Conservation (phyloP, 92 coral and sea anemone genomes). For the Bergia puertoricense region DNA sequence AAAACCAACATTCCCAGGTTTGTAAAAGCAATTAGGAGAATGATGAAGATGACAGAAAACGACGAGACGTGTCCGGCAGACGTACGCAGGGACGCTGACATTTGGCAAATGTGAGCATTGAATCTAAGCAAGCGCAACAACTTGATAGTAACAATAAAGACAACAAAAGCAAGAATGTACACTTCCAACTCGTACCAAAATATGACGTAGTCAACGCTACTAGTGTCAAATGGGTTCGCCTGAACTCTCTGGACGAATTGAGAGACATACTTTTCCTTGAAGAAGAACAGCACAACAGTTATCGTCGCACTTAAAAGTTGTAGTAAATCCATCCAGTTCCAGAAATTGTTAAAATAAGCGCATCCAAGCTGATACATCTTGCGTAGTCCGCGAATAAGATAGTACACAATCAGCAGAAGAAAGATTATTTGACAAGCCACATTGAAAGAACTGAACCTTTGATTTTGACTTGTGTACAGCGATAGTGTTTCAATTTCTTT, state of each 20-base stretch:
- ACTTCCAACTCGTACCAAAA: slow-evolving; percentile 79
- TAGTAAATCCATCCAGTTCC: slow-evolving; percentile 94
- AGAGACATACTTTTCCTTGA: slow-evolving; percentile 80
- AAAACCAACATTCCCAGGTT: slow-evolving; percentile 68
- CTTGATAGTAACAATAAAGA: slow-evolving; percentile 83
- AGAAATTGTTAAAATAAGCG: slow-evolving; percentile 75
- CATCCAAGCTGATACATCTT: slow-evolving; percentile 69
- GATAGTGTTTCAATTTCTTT: slow-evolving; percentile 70
- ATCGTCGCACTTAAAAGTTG: slow-evolving; percentile 69
- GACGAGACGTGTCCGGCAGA: slow-evolving; percentile 62
- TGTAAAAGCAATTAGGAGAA: slow-evolving; percentile 70
- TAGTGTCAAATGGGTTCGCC: slow-evolving; percentile 82
- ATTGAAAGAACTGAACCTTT: slow-evolving; percentile 49
- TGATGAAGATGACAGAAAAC: slow-evolving; percentile 67
- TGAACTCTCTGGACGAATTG: slow-evolving; percentile 73
- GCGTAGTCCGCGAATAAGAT: slow-evolving; percentile 64
- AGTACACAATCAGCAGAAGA: slow-evolving; percentile 73
- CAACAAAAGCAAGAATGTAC: slow-evolving; percentile 68
- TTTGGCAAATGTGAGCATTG: slow-evolving; percentile 85
- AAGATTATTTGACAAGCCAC: slow-evolving; percentile 69
- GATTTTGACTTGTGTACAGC: slow-evolving; percentile 63
- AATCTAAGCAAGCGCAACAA: slow-evolving; percentile 81
- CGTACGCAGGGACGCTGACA: slow-evolving; percentile 74
- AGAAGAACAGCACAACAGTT: slow-evolving; percentile 78
- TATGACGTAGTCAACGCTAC: slow-evolving; percentile 80